Evolutionary conservation across 2,113 vertebrate genomes (phyloP).

Genomic region (Zingel zingel): DNA sequence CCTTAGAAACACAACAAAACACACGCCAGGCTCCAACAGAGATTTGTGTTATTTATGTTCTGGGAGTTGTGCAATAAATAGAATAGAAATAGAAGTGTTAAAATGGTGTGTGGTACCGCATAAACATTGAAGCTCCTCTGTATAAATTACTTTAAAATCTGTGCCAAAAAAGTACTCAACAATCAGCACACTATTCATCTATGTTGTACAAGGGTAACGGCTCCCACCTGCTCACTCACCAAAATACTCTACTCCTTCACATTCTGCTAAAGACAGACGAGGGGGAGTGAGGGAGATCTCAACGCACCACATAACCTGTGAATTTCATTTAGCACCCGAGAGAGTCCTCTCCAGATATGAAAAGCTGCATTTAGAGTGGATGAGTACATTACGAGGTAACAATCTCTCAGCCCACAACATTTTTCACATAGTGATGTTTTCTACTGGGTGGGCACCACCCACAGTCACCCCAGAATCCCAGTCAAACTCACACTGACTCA

Average conservation of each 20-base stretch:
- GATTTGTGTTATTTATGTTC: background rate
- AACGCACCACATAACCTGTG: constrained; percentile 35
- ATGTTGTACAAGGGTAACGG: constrained; percentile 12
- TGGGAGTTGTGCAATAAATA: background rate
- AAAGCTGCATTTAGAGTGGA: constrained; percentile 40
- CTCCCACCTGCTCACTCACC: constrained; percentile 40
- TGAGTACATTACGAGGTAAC: constrained; percentile 39
- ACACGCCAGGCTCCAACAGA: background rate
- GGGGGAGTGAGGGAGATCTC: constrained; percentile 35
- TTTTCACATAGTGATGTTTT: constrained; percentile 48
- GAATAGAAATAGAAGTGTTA: constrained; percentile 4
- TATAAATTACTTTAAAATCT: constrained; percentile 20
- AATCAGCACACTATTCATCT: constrained; percentile 40
- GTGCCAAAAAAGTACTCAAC: constrained; percentile 16
- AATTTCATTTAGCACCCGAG: constrained; percentile 57
- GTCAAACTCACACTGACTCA: constrained; percentile 37
- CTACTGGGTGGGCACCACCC: constrained; percentile 23
- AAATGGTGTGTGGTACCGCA: background rate
- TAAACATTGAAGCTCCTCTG: background rate
- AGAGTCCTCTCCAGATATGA: constrained; percentile 63
- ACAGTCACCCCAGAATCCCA: constrained; percentile 17
- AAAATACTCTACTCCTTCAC: constrained; percentile 36
- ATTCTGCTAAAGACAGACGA: constrained; percentile 39
- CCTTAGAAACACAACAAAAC: background rate
- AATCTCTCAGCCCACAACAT: constrained; percentile 41